phyloP scores from a whole-genome alignment of 2,797 vertebrate species.

The Leptodactylus fallax region DNA sequence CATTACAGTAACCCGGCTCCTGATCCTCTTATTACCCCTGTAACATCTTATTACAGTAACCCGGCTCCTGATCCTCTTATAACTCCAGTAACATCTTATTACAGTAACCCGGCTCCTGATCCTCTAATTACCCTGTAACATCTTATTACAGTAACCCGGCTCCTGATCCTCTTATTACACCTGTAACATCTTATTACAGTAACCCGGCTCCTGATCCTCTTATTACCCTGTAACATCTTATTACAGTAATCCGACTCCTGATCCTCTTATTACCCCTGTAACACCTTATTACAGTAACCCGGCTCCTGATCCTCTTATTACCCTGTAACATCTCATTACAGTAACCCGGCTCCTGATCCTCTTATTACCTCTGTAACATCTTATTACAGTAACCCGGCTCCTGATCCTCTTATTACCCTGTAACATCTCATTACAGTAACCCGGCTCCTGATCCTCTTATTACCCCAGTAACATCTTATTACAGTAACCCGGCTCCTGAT shows the following conservation, averaged over 20 bases:
- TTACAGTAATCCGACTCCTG: slow-evolving; percentile 9
- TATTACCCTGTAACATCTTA: slow-evolving; percentile 1
- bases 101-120: slow-evolving; percentile 8
- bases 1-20: slow-evolving; percentile 11
- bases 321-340: not conserved
- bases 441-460: no score
- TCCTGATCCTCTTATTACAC: not conserved
- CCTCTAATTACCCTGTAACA: slow-evolving; percentile 2
- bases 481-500: not conserved
- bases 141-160: slow-evolving; percentile 11
- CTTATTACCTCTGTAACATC: slow-evolving; percentile 17
- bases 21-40: not conserved
- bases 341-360: slow-evolving; percentile 14
- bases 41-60: slow-evolving; percentile 8
- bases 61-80: slow-evolving; percentile 2
- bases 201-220: not conserved
- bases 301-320: slow-evolving; percentile 21
- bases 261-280: slow-evolving; percentile 10
- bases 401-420: not conserved
- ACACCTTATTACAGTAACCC: slow-evolving; percentile 20
- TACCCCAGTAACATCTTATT: not conserved
- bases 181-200: slow-evolving; percentile 11
- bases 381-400: not conserved
- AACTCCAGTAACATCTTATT: no score
- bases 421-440: not conserved